A percentile compares a stretch with the other conserved stretches of the same genome.
Conservation (phyloP, 2,888 invertebrate genomes). For the Dysmachus trigonus region DNA sequence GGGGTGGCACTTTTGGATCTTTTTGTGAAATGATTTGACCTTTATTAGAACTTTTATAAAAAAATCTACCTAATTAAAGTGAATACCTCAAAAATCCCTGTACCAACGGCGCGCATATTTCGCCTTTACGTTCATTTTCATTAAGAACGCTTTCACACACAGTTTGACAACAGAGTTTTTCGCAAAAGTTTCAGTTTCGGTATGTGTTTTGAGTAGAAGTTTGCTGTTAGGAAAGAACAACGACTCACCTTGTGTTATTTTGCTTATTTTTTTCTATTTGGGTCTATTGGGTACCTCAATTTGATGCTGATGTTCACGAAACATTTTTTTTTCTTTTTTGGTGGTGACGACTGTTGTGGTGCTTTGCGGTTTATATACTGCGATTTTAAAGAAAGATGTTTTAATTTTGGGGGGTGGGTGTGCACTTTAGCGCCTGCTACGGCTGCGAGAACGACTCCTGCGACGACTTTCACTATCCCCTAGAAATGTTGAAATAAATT, state of each 20-base stretch:
- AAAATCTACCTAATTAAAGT: slow-evolving; percentile 36
- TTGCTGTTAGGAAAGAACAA: slow-evolving; percentile 46
- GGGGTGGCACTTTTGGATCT: slow-evolving; percentile 29
- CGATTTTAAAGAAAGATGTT: neutral
- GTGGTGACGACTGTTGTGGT: neutral
- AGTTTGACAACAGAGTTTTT: slow-evolving; percentile 22
- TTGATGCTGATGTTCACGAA: slow-evolving; percentile 23
- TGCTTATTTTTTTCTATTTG: slow-evolving; percentile 48
- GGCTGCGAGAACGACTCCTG: slow-evolving; percentile 61
- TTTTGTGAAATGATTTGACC: slow-evolving; percentile 16
- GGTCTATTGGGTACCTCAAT: slow-evolving; percentile 50
- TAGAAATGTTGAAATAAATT: neutral
- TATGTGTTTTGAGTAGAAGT: slow-evolving; percentile 35
- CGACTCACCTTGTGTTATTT: slow-evolving; percentile 51
- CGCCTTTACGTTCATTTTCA: slow-evolving; percentile 16
- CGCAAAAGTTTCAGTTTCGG: slow-evolving; percentile 12
- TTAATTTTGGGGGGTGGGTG: neutral
- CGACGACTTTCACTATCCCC: slow-evolving; percentile 51
- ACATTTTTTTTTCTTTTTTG: neutral
- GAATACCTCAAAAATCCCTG: slow-evolving; percentile 31
- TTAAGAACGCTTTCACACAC: neutral
- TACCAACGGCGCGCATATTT: neutral
- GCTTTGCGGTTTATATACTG: neutral
- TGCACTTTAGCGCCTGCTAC: slow-evolving; percentile 58
- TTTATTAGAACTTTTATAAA: slow-evolving; percentile 28